phyloP scores from a whole-genome alignment of 2,888 invertebrate genomes.

The Amphiduros pacificus region DNA sequence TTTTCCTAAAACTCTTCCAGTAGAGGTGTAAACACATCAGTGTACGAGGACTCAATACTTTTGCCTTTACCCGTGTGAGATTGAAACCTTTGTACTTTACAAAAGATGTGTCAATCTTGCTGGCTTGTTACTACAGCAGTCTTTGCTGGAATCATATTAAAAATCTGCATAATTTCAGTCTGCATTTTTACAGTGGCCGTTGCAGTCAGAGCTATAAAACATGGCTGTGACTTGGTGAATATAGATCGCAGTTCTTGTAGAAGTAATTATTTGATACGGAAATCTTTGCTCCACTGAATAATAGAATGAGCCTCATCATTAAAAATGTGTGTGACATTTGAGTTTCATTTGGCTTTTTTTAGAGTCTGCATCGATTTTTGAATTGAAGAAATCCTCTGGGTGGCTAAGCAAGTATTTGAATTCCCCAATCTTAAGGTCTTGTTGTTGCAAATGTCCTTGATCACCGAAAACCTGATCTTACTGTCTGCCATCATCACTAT shows the following conservation, averaged over 20 bases:
- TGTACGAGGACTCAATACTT: background rate
- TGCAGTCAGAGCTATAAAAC: constrained; percentile 28
- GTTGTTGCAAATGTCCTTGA: too few relatives aligned
- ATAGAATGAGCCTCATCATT: constrained; percentile 18
- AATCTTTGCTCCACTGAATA: constrained; percentile 20
- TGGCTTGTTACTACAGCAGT: too few relatives aligned
- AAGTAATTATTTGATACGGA: constrained; percentile 18
- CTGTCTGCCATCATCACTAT: too few relatives aligned
- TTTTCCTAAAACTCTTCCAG: background rate
- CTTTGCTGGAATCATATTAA: background rate
- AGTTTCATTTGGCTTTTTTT: background rate
- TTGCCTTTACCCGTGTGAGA: background rate
- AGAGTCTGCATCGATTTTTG: background rate
- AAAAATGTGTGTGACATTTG: background rate
- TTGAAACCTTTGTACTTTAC: too few relatives aligned
- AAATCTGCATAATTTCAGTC: background rate
- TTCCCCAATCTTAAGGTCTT: background rate
- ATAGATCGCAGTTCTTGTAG: constrained; percentile 23
- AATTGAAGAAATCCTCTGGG: background rate
- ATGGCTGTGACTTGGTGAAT: constrained; percentile 7
- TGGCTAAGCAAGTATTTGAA: constrained; percentile 1
- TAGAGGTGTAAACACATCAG: background rate
- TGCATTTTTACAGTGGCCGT: constrained; percentile 23
- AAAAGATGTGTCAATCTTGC: too few relatives aligned
- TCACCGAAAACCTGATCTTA: too few relatives aligned